These are phyloP conservation scores for Bhutanitis thaidina DNA, from an alignment of 2,888 invertebrate species.

Conservation along the genomic window DNA sequence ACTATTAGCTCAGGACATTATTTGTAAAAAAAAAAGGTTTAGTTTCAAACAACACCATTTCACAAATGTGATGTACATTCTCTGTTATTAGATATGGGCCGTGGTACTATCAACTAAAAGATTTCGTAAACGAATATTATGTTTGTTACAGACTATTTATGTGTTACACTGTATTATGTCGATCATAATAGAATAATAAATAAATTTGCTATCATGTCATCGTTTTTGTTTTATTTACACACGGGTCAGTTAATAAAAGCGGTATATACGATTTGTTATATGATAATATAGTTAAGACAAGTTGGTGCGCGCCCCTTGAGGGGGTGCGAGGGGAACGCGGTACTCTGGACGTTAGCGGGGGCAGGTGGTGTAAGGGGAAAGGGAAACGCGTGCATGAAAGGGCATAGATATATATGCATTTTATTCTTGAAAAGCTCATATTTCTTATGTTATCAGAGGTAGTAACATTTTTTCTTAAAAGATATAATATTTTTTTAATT, in stretches of 20 bases:
- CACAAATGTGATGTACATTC: background rate
- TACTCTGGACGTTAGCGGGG: too few species aligned
- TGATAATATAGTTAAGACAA: too few species aligned
- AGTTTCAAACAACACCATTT: background rate
- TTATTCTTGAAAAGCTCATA: background rate
- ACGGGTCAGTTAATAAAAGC: too few species aligned
- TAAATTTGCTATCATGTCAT: conserved; percentile 73
- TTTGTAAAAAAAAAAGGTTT: background rate
- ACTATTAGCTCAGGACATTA: background rate
- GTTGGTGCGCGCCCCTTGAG: too few species aligned
- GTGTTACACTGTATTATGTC: conserved; percentile 56
- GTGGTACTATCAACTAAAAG: background rate
- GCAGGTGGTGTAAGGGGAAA: too few species aligned
- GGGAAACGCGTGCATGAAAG: too few species aligned
- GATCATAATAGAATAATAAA: conserved; percentile 65
- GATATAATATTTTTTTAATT: too few species aligned
- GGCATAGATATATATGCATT: too few species aligned
- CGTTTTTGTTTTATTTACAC: conserved; percentile 34
- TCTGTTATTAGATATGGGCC: background rate
- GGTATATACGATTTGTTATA: too few species aligned
- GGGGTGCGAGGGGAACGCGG: too few species aligned
- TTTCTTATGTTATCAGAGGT: background rate
- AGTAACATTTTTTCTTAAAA: too few species aligned
- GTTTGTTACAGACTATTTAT: conserved; percentile 44
- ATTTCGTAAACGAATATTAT: background rate